phyloP scores from a whole-genome alignment of 2,888 invertebrate species.

The Hoplodrina ambigua region DNA sequence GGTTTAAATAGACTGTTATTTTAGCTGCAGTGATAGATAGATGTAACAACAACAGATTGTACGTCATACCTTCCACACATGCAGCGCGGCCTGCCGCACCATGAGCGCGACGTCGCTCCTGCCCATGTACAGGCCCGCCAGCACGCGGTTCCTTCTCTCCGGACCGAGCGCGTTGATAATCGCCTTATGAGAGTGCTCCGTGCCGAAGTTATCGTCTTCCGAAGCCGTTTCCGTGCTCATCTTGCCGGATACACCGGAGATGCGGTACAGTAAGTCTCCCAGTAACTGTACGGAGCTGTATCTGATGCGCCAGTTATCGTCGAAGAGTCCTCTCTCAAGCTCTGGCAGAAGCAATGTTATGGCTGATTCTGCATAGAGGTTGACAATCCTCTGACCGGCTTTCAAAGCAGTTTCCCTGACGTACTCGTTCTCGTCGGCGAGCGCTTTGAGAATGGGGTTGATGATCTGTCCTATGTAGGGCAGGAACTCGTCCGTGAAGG shows the following conservation, averaged over 20 bases:
- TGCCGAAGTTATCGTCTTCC: slow-evolving; percentile 99
- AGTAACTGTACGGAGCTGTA: slow-evolving; percentile 98
- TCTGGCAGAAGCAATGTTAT: slow-evolving; percentile 98
- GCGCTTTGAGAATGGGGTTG: slow-evolving; percentile 98
- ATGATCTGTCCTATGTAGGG: slow-evolving; percentile 99
- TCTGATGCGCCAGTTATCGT: slow-evolving; percentile 99
- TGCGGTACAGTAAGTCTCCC: slow-evolving; percentile 98
- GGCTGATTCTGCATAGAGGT: slow-evolving; percentile 98
- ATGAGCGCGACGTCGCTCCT: slow-evolving; percentile 98
- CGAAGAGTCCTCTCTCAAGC: slow-evolving; percentile 97
- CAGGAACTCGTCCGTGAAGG: slow-evolving; percentile 98
- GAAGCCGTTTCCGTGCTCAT: slow-evolving; percentile 99
- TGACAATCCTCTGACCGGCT: slow-evolving; percentile 99
- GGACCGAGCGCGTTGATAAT: slow-evolving; percentile 97
- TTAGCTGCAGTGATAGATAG: too few relatives aligned
- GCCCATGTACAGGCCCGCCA: slow-evolving; percentile 99
- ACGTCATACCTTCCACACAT: slow-evolving; percentile 96
- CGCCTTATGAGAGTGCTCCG: slow-evolving; percentile 97
- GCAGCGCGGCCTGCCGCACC: slow-evolving; percentile 99
- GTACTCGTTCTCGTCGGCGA: slow-evolving; percentile 99
- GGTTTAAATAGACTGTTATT: too few relatives aligned
- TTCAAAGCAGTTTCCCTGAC: slow-evolving; percentile 99
- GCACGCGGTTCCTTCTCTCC: slow-evolving; percentile 97
- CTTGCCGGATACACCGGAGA: slow-evolving; percentile 99
- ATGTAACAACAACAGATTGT: not conserved